These are phyloP conservation scores for Rhynchopsitta pachyrhyncha DNA, from an alignment of 2,113 vertebrate species.

Conservation along the genomic window DNA sequence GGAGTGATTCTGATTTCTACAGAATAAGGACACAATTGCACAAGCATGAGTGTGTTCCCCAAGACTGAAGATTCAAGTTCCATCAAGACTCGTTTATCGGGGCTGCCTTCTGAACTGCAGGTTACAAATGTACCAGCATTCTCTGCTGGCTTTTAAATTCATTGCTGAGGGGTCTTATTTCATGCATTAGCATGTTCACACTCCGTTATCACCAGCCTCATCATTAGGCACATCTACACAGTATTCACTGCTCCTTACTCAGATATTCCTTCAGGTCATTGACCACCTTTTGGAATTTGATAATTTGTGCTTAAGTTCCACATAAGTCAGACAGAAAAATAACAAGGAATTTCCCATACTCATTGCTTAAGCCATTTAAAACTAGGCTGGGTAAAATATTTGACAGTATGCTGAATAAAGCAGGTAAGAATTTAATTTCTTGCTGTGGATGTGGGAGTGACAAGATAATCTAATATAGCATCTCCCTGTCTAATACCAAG, in stretches of 20 bases:
- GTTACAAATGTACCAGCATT: neutral
- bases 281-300: neutral
- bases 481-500: neutral
- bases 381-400: neutral
- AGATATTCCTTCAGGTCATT: neutral
- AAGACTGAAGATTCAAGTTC: neutral
- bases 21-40: neutral
- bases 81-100: neutral
- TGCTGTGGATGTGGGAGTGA: neutral
- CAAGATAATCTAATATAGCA: neutral
- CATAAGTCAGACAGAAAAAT: neutral
- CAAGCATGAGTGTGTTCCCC: fast-evolving
- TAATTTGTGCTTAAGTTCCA: neutral
- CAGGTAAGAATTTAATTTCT: neutral
- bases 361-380: neutral
- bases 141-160: neutral
- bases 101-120: neutral
- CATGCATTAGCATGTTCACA: neutral
- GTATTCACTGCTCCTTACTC: neutral
- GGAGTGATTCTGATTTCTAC: neutral
- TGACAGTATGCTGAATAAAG: neutral
- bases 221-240: neutral
- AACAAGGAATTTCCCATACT: neutral
- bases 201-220: neutral
- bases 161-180: neutral